A percentile compares a stretch with the other conserved stretches of the same genome.
Conservation (phyloP, 2,797 vertebrate genomes). For the Enteromius mattozi region DNA sequence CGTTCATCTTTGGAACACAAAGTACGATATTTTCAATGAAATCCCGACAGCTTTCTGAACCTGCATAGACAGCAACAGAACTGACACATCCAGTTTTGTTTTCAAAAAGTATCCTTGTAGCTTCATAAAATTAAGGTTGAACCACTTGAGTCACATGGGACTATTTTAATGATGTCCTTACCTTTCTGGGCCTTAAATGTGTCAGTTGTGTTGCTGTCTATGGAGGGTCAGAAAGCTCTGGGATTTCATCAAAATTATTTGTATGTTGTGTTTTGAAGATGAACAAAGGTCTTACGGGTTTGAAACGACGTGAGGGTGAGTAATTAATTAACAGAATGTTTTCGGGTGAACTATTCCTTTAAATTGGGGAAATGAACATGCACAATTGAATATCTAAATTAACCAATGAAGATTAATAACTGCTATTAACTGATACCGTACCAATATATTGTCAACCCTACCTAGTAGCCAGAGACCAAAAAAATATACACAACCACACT, state of each 20-base stretch:
- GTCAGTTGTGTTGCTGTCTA: neutral
- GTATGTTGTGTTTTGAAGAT: neutral
- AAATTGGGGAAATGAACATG: neutral
- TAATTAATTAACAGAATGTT: neutral
- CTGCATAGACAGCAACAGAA: too few species aligned
- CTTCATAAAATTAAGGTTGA: neutral
- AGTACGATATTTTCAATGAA: too few species aligned
- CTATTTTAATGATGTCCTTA: neutral
- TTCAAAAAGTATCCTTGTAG: neutral
- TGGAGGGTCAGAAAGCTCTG: neutral
- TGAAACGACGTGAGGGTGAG: neutral
- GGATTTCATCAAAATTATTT: neutral
- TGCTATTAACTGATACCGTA: neutral
- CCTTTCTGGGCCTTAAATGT: neutral
- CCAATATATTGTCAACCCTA: neutral
- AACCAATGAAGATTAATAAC: neutral
- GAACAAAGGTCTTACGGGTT: neutral
- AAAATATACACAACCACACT: slow-evolving; percentile 4
- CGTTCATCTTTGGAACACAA: too few species aligned
- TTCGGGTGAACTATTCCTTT: neutral
- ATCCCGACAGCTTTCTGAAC: too few species aligned
- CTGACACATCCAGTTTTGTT: too few species aligned
- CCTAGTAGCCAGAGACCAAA: neutral
- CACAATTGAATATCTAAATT: neutral
- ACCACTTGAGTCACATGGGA: neutral